These are phyloP conservation scores for Sphaeridia pumilis DNA, from an alignment of 2,888 invertebrate genomes.

Conservation along the genomic window DNA sequence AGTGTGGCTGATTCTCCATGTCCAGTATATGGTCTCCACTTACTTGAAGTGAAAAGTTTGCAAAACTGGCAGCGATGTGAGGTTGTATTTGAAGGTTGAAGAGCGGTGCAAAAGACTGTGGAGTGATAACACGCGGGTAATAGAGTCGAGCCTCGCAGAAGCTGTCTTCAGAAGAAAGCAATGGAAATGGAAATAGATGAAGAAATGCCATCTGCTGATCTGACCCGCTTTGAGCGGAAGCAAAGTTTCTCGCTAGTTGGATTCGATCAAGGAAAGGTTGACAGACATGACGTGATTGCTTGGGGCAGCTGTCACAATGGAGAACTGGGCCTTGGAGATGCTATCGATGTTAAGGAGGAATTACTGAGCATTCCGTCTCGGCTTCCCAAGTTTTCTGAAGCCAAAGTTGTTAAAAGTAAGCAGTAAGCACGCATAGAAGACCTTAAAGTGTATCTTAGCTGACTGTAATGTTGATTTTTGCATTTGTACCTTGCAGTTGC, in stretches of 20 bases:
- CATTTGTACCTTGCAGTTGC: conserved; percentile 46
- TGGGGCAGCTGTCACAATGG: conserved; percentile 70
- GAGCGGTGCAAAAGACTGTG: not conserved
- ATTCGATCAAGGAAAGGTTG: conserved; percentile 1
- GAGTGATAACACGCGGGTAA: not conserved
- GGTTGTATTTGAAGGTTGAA: not conserved
- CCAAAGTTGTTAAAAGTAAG: conserved; percentile 22
- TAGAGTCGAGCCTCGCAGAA: not conserved
- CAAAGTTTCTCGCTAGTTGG: conserved; percentile 10
- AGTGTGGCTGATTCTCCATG: conserved; percentile 5
- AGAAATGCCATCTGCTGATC: conserved; percentile 1
- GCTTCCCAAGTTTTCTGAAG: conserved; percentile 39
- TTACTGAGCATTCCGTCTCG: conserved; percentile 45
- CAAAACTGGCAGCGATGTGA: not conserved
- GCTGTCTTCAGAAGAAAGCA: not conserved
- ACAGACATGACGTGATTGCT: conserved; percentile 46
- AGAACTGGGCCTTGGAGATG: conserved; percentile 60
- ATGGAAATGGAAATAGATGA: not conserved
- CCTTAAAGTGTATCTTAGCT: not conserved
- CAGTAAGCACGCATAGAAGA: not conserved
- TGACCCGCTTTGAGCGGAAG: conserved; percentile 9
- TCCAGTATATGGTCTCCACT: not conserved
- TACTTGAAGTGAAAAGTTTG: not conserved
- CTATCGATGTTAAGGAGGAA: conserved; percentile 53
- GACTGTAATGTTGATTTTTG: not conserved